These are phyloP conservation scores for Leuctra nigra DNA, from an alignment of 2,888 invertebrate species.

Conservation along the genomic window DNA sequence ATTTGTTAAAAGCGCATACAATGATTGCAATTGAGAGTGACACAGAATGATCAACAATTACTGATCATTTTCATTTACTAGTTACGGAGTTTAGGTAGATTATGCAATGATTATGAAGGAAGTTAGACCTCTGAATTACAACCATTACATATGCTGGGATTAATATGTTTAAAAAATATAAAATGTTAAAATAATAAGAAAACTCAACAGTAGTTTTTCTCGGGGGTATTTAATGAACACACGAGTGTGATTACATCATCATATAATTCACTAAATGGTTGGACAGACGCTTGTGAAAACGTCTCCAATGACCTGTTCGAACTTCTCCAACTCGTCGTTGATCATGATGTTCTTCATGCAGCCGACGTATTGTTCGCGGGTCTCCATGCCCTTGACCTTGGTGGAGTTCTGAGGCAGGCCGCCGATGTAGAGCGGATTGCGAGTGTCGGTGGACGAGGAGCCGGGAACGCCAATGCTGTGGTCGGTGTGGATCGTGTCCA, in stretches of 20 bases:
- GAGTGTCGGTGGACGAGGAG: slow-evolving; percentile 66
- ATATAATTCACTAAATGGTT: slow-evolving; percentile 51
- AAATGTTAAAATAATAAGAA: neutral
- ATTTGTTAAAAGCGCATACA: too few relatives aligned
- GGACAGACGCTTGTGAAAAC: slow-evolving; percentile 77
- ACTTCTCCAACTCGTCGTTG: slow-evolving; percentile 44
- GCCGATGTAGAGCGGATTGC: slow-evolving; percentile 83
- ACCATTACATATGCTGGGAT: too few relatives aligned
- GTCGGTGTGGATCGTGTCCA: slow-evolving; percentile 70
- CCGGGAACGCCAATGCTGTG: slow-evolving; percentile 62
- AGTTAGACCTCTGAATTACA: too few relatives aligned
- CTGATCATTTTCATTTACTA: too few relatives aligned
- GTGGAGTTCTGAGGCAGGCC: slow-evolving; percentile 62
- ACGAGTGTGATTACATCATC: neutral
- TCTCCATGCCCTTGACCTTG: slow-evolving; percentile 56
- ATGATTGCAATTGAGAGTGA: too few relatives aligned
- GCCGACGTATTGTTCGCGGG: slow-evolving; percentile 67
- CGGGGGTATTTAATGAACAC: slow-evolving; percentile 6
- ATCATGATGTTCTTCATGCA: slow-evolving; percentile 68
- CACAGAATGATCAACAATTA: too few relatives aligned
- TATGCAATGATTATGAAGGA: too few relatives aligned
- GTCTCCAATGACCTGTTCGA: slow-evolving; percentile 61
- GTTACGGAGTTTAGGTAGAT: too few relatives aligned
- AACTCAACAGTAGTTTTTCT: neutral
- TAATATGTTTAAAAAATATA: too few relatives aligned